Conservation (phyloP, 2,888 invertebrate species). For the Amiota communis region DNA sequence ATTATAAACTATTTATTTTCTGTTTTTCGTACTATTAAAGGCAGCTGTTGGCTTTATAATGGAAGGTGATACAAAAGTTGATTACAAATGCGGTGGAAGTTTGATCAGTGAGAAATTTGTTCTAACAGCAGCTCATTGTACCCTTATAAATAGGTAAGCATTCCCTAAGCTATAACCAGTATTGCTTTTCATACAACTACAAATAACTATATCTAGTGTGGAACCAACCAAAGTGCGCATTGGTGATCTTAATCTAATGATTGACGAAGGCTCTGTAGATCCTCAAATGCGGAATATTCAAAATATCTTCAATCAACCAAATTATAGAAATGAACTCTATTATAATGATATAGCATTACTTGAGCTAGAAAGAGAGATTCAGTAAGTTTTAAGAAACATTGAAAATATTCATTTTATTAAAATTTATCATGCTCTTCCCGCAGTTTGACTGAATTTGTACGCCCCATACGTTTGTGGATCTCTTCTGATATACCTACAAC, state of each 20-base stretch:
- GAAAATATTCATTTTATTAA: background rate
- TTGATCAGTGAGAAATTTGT: slow-evolving; percentile 69
- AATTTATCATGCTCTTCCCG: background rate
- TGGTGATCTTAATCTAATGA: slow-evolving; percentile 64
- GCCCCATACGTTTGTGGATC: slow-evolving; percentile 78
- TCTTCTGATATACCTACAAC: slow-evolving; percentile 65
- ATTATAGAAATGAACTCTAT: slow-evolving; percentile 53
- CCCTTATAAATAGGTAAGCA: slow-evolving; percentile 61
- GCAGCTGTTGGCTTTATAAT: slow-evolving; percentile 60
- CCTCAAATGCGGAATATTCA: slow-evolving; percentile 60
- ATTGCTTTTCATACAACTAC: background rate
- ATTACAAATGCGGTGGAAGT: slow-evolving; percentile 71
- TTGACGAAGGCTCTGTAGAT: slow-evolving; percentile 54
- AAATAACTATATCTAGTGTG: background rate
- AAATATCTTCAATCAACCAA: slow-evolving; percentile 57
- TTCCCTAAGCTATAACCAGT: background rate
- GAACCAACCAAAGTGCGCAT: slow-evolving; percentile 64
- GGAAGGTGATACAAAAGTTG: slow-evolving; percentile 40
- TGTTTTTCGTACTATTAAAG: slow-evolving; percentile 41
- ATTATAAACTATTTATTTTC: background rate
- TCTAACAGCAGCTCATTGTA: slow-evolving; percentile 71
- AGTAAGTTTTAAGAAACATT: slow-evolving; percentile 51
- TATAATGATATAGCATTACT: slow-evolving; percentile 69
- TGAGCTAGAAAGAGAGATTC: slow-evolving; percentile 52
- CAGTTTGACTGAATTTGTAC: slow-evolving; percentile 67